Conservation (phyloP, 2,113 vertebrate genomes). For the Caranx ignobilis region DNA sequence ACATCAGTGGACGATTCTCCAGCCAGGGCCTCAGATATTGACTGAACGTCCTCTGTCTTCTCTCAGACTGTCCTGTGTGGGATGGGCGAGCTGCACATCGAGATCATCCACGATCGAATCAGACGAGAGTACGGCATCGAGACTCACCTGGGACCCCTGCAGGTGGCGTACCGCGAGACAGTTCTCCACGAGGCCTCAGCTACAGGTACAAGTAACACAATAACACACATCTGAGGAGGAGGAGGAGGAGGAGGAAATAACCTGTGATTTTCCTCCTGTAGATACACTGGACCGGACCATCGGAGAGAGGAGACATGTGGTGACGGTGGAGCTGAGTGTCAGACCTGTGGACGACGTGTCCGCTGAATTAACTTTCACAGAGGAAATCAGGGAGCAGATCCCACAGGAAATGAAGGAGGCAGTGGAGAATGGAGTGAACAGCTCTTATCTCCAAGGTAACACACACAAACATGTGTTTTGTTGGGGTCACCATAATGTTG, state of each 20-base stretch:
- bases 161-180: slow-evolving; percentile 96
- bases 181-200: slow-evolving; percentile 83
- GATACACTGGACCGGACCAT: slow-evolving; percentile 91
- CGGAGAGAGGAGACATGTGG: slow-evolving; percentile 90
- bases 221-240: neutral
- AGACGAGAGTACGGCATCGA: slow-evolving; percentile 93
- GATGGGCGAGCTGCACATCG: slow-evolving; percentile 99
- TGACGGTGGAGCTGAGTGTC: slow-evolving; percentile 84
- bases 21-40: neutral
- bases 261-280: slow-evolving; percentile 53
- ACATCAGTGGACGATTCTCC: neutral
- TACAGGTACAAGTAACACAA: slow-evolving; percentile 81
- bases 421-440: slow-evolving; percentile 89
- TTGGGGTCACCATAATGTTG: no score
- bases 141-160: slow-evolving; percentile 93
- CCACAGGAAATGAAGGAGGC: slow-evolving; percentile 83
- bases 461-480: no score
- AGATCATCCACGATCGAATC: slow-evolving; percentile 96
- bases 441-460: slow-evolving; percentile 91
- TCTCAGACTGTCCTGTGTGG: slow-evolving; percentile 93
- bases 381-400: slow-evolving; percentile 70
- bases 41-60: slow-evolving; percentile 10
- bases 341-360: slow-evolving; percentile 75
- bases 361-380: slow-evolving; percentile 69
- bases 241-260: no score